Conservation (phyloP, 2,888 invertebrate genomes). For the Eupithecia exiguata region DNA sequence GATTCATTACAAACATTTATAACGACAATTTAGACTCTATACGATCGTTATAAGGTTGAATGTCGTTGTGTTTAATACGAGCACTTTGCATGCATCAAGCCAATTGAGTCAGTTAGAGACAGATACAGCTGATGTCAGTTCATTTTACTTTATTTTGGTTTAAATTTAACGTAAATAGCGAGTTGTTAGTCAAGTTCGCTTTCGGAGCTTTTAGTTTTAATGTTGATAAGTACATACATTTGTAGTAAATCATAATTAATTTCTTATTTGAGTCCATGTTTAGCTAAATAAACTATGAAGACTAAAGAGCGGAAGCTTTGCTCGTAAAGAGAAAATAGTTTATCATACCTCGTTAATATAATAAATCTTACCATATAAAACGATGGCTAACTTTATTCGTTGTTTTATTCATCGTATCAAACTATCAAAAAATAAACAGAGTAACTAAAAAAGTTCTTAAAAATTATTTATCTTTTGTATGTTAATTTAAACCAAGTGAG, state of each 20-base stretch:
- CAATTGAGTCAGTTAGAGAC: conserved; percentile 45
- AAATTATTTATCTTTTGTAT: neutral
- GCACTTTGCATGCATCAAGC: conserved; percentile 50
- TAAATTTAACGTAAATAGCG: conserved; percentile 23
- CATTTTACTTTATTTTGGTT: conserved; percentile 29
- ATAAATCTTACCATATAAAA: neutral
- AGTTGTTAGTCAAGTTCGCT: conserved; percentile 22
- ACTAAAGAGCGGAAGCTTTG: neutral
- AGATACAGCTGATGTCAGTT: conserved; percentile 26
- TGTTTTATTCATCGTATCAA: too few relatives aligned
- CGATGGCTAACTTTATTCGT: too few relatives aligned
- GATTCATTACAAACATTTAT: conserved; percentile 53
- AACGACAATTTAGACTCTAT: conserved; percentile 26
- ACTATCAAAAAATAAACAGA: too few relatives aligned
- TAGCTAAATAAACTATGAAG: neutral
- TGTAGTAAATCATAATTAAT: conserved; percentile 1
- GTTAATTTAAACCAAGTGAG: too few relatives aligned
- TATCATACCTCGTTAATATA: neutral
- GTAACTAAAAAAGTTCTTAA: too few relatives aligned
- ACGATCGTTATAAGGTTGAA: conserved; percentile 32
- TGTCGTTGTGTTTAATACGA: conserved; percentile 43
- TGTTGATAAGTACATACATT: neutral
- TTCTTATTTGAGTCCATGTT: neutral
- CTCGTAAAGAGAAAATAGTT: neutral
- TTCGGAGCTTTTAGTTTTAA: neutral